A percentile compares a stretch with the other conserved stretches of the same genome.
Evolutionary conservation across 2,888 invertebrate genomes (phyloP).

Genomic region (Eupeodes luniger): DNA sequence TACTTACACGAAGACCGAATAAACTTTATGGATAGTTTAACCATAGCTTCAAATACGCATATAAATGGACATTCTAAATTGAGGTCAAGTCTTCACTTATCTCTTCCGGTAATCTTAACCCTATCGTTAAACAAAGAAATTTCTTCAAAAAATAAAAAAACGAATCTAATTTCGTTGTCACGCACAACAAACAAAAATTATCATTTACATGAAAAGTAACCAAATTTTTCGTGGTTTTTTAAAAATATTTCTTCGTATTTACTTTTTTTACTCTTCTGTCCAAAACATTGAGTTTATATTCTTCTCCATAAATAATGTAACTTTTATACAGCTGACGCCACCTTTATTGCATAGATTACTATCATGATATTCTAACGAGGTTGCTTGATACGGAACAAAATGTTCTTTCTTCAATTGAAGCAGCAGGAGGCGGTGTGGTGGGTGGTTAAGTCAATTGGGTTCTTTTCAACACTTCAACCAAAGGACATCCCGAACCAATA

Average conservation of each 20-base stretch:
- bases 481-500: conserved; percentile 29
- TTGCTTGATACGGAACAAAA: conserved; percentile 16
- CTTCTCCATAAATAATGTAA: background rate
- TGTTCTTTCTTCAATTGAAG: conserved; percentile 2
- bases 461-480: background rate
- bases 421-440: too few relatives aligned
- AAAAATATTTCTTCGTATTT: background rate
- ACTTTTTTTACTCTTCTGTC: background rate
- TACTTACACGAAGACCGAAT: background rate
- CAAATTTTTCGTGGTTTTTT: background rate
- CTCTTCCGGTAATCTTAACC: conserved; percentile 22
- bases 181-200: conserved; percentile 24
- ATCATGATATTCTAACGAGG: conserved; percentile 50
- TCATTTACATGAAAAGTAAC: conserved; percentile 15
- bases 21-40: background rate
- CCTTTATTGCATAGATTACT: conserved; percentile 53
- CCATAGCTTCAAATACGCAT: background rate
- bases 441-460: background rate
- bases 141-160: background rate
- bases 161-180: conserved; percentile 2
- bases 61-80: conserved; percentile 15
- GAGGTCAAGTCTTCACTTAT: conserved; percentile 13
- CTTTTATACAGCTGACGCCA: conserved; percentile 27
- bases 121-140: conserved; percentile 25
- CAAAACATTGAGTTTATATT: conserved; percentile 11